Evolutionary conservation across 2,888 invertebrate species (phyloP), one percentile per base, ranked within the genome.

Genomic region (Listrodromus nycthemerus): DNA sequence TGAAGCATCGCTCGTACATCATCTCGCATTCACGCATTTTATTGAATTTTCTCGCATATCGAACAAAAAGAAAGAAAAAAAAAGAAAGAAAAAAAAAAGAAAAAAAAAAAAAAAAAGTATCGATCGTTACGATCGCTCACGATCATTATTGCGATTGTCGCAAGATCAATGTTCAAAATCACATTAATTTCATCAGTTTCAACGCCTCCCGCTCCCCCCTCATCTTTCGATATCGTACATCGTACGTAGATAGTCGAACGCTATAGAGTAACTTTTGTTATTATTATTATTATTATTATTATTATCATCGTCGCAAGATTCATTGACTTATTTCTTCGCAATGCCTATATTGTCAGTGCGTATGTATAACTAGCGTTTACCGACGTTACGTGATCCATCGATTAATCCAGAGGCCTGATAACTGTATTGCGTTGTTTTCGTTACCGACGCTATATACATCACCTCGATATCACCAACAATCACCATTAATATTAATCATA

Each of bases 241-340:
- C 63, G 74, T 74, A 85, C 83, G 86, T 88, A 88, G 88, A 87
- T 88, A 88, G 85, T 83, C 86, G 84, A 87, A 87, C 87, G 88
- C 78, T 82, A 65, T 63, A 80, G 86, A 83, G 79, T 75, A 66
- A 55, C 21, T 13, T 55, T 10, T 55, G 24, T 55, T 55, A 45
- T 45, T 63, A 27, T 83, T 48, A 65, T 79, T 79, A 37, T 55
- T 50, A 55, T 83, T 80, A 71, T 83, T 48, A 65, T 79, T 79
- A 37, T 55, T 50, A 55, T 83, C 78, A 71, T 78, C 50, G 33
- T 70, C 80, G 50, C 61, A 48, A 66, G 67, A 69, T 79, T 82
- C 77, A 71, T 55, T 41, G 52, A 52, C 81, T 27, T 33, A 80
- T 78, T 80, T 71, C n/a, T 78, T 48, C 66, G 80, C 67, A 69